Conservation (phyloP, 2,797 vertebrate species). For the Galago senegalensis region DNA sequence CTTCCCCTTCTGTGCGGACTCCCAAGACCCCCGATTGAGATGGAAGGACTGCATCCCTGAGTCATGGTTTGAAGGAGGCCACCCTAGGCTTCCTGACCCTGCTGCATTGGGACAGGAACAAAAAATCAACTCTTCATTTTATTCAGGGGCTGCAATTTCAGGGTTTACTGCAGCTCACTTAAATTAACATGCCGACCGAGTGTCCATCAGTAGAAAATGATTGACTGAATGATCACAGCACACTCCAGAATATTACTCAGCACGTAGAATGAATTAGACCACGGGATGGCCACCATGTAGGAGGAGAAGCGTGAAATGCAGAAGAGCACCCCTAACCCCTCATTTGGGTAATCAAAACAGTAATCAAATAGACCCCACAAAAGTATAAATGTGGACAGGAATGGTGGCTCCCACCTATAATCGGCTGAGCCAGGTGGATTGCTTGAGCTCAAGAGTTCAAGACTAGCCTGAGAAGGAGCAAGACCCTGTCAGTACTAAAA, state of each 20-base stretch:
- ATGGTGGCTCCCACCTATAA: no score
- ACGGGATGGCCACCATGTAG: fast-evolving
- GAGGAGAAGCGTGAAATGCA: not conserved
- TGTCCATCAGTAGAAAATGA: not conserved
- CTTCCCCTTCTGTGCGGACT: not conserved
- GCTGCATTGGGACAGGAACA: not conserved
- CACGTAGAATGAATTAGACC: not conserved
- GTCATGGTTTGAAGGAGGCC: not conserved
- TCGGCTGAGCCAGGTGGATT: no score
- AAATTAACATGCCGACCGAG: not conserved
- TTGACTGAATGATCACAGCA: not conserved
- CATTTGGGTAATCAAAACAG: no score
- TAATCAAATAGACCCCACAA: not conserved
- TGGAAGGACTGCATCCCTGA: fast-evolving
- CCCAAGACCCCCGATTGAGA: fast-evolving
- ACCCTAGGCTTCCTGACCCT: not conserved
- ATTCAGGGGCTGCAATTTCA: not conserved
- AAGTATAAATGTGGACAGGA: fast-evolving
- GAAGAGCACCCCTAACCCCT: fast-evolving
- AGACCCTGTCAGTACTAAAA: no score
- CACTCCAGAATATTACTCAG: not conserved
- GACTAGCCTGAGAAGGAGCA: no score
- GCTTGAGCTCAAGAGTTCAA: no score
- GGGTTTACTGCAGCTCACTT: not conserved
- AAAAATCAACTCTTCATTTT: not conserved